phyloP scores from a whole-genome alignment of 1,140 invertebrate genomes.

The Branchinecta lindahli region DNA sequence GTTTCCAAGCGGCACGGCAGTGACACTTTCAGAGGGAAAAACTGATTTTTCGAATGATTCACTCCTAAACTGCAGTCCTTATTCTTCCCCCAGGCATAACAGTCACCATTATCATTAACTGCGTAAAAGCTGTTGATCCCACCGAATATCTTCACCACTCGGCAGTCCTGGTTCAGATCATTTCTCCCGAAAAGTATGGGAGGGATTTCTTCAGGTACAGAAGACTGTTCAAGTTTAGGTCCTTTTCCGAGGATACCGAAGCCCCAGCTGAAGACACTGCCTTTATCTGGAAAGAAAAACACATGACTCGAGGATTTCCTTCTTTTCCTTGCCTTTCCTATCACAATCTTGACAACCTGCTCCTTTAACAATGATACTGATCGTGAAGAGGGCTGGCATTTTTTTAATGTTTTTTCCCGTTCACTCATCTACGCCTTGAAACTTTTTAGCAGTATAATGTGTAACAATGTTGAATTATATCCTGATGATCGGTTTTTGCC shows the following conservation, averaged over 20 bases:
- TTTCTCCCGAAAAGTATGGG: slow-evolving; percentile 65
- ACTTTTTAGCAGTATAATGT: too few relatives aligned
- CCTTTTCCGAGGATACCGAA: slow-evolving; percentile 79
- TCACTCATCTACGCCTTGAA: too few relatives aligned
- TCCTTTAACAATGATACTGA: too few relatives aligned
- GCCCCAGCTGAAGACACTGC: slow-evolving; percentile 80
- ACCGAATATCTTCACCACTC: slow-evolving; percentile 47
- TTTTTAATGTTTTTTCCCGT: too few relatives aligned
- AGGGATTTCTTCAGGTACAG: slow-evolving; percentile 53
- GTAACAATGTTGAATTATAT: too few relatives aligned
- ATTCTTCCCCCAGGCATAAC: slow-evolving; percentile 84
- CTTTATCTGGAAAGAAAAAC: slow-evolving; percentile 43
- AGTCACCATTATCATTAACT: slow-evolving; percentile 55
- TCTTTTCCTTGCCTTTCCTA: too few relatives aligned
- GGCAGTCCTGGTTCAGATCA: slow-evolving; percentile 51
- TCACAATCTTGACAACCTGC: too few relatives aligned
- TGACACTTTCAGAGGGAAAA: slow-evolving; percentile 68
- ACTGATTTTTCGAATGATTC: slow-evolving; percentile 59
- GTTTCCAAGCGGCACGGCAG: slow-evolving; percentile 54
- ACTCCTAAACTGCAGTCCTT: slow-evolving; percentile 63
- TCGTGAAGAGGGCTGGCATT: too few relatives aligned
- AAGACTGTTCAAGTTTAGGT: slow-evolving; percentile 48
- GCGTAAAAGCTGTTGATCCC: slow-evolving; percentile 66
- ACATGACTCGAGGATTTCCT: not conserved
- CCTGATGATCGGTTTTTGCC: too few relatives aligned